Percentiles rank a stretch among this genome's conserved stretches.
phyloP scores from a whole-genome alignment of 1,140 invertebrate species.

The Drepana arcuata region DNA sequence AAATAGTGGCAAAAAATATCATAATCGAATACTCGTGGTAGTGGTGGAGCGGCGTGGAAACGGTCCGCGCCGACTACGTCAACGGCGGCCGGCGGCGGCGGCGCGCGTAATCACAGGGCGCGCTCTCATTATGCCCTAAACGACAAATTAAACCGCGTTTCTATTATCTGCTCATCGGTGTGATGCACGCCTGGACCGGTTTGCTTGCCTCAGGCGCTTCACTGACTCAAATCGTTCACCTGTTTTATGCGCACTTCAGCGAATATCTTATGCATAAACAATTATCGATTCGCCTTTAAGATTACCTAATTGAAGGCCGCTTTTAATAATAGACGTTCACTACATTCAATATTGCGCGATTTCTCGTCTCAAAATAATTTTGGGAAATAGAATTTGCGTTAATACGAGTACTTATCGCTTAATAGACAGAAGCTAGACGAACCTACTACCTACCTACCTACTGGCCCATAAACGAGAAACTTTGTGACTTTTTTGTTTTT shows the following conservation, averaged over 20 bases:
- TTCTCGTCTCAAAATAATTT: no score
- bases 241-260: conserved; percentile 8
- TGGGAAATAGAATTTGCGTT: no score
- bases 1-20: no score
- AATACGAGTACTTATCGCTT: no score
- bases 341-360: no score
- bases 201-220: conserved; percentile 21
- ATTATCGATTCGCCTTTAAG: conserved; percentile 12
- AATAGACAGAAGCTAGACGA: no score
- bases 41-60: conserved; percentile 30
- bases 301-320: no score
- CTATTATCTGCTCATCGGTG: conserved; percentile 63
- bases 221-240: conserved; percentile 1
- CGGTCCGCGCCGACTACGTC: conserved; percentile 46
- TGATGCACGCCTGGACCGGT: conserved; percentile 26
- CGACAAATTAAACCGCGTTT: conserved; percentile 71
- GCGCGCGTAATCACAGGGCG: conserved; percentile 60
- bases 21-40: no score
- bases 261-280: conserved; percentile 20
- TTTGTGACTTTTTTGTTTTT: no score
- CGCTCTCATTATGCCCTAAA: conserved; percentile 67
- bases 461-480: no score
- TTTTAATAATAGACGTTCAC: no score
- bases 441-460: no score
- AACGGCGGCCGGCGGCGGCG: conserved; percentile 45